Evolutionary conservation across 1,140 invertebrate species (phyloP), one percentile per base, ranked within the genome.

Genomic region (Nylanderia fulva): DNA sequence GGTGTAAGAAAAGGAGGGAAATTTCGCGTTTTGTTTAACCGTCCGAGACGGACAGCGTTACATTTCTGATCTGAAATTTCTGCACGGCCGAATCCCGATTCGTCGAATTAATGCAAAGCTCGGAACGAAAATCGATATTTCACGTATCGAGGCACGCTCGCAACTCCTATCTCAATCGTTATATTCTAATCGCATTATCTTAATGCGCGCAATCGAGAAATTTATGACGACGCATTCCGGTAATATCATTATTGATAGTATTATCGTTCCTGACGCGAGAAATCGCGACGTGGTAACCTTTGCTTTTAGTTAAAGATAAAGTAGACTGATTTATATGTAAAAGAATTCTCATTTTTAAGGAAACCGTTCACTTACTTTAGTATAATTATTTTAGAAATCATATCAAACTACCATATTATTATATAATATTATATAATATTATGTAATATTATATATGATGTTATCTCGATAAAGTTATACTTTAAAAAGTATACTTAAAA

Each of bases 71-170:
- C 18, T 4, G 29, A 64, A n/a, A 85, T 85, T 85, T 83, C 42
- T 58, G 29, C 29, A 72, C 13, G 11, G 7, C 11, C 33, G 64
- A 85, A 15, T 21, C 60, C 27, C 13, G 36, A 45, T 71, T 71
- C 36, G 15, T 48, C 66, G 39, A 63, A 63, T 11, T 42, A 80
- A 13, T 56, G 42, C 27, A 72, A 45, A 69, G 58, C 18, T 24
- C n/a, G 33, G 27, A 48, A 13, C 33, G 66, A 11, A 60, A 83
- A 85, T 72, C 66, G 36, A 85, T 85, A 82, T 85, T 69, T 71
- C 77, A 82, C 39, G 54, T 18, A 56, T 60, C 61, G 9, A 7
- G 24, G 29, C 54, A 18, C 27, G 11, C n/a, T 39, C 45, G 45
- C 1, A 48, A 58, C 7, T 48, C 7, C 60, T 48, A 45, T 13